A percentile compares a stretch with the other conserved stretches of the same genome.
phyloP scores from a whole-genome alignment of 2,113 vertebrate genomes.

The Aphyosemion australe region DNA sequence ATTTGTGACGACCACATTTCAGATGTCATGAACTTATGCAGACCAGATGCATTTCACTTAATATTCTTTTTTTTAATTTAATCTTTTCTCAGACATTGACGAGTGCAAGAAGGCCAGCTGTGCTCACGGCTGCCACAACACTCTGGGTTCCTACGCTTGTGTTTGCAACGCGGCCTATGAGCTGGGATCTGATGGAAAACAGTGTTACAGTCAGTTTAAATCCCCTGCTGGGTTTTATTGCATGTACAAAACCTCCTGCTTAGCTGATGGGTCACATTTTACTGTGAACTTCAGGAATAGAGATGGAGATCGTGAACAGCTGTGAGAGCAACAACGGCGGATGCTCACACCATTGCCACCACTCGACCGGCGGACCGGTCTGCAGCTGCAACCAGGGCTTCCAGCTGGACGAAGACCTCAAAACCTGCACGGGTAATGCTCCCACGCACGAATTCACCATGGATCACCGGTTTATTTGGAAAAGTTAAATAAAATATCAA shows the following conservation, averaged over 20 bases:
- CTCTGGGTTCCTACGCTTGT: constrained; percentile 87
- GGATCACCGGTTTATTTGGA: background rate
- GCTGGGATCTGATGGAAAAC: constrained; percentile 86
- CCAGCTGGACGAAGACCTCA: constrained; percentile 83
- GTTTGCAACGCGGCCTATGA: constrained; percentile 88
- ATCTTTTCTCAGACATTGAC: constrained; percentile 81
- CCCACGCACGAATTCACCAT: background rate
- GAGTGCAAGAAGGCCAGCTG: constrained; percentile 85
- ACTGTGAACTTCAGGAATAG: constrained; percentile 82
- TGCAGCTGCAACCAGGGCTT: constrained; percentile 89
- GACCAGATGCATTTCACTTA: constrained; percentile 1
- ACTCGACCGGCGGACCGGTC: constrained; percentile 83
- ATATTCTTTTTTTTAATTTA: background rate
- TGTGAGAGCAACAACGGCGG: constrained; percentile 88
- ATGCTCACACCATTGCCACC: constrained; percentile 89
- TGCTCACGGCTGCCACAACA: constrained; percentile 90
- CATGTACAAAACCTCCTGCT: background rate
- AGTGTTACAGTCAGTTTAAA: constrained; percentile 89
- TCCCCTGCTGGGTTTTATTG: background rate
- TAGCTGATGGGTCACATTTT: background rate
- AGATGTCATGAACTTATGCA: constrained; percentile 9
- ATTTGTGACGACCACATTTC: constrained; percentile 1
- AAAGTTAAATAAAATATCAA: too few relatives aligned
- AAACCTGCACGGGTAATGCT: constrained; percentile 86
- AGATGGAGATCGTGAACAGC: constrained; percentile 97